Evolutionary conservation across 2,797 vertebrate species (phyloP).

Genomic region (Otolemur crassicaudatus): DNA sequence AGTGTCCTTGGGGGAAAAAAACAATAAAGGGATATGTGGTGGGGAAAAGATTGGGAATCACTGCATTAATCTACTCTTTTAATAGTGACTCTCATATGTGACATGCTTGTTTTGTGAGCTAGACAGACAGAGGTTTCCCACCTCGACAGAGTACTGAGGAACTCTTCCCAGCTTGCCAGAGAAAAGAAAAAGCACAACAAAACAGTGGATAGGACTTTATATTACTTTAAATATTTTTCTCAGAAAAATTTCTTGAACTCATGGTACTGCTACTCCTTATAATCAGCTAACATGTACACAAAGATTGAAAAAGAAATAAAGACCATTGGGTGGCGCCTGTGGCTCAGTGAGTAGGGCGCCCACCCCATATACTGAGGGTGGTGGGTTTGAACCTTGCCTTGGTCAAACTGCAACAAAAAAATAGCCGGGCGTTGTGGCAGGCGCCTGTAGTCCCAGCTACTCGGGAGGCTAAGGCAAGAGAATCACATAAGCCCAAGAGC

Average conservation of each 20-base stretch:
- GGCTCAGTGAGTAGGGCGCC: no score
- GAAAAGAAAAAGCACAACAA: not conserved
- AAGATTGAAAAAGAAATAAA: not conserved
- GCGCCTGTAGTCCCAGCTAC: no score
- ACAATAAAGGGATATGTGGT: constrained; percentile 1
- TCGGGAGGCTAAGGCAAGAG: no score
- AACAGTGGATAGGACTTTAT: not conserved
- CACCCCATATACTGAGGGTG: no score
- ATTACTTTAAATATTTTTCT: constrained; percentile 41
- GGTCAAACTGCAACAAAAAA: no score
- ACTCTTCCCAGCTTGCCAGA: not conserved
- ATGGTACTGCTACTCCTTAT: not conserved
- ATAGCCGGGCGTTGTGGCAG: no score
- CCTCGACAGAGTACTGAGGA: not conserved
- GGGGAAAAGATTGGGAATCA: not conserved
- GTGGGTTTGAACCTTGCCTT: no score
- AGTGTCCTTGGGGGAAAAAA: not conserved
- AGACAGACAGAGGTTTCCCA: not conserved
- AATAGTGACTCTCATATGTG: not conserved
- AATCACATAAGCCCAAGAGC: no score
- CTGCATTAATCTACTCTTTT: not conserved
- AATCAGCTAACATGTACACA: not conserved
- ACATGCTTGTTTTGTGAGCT: constrained; percentile 6
- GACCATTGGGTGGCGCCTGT: no score
- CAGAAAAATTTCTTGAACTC: not conserved